phyloP scores from a whole-genome alignment of 2,113 vertebrate species.

The Trochalopteron elliotii region DNA sequence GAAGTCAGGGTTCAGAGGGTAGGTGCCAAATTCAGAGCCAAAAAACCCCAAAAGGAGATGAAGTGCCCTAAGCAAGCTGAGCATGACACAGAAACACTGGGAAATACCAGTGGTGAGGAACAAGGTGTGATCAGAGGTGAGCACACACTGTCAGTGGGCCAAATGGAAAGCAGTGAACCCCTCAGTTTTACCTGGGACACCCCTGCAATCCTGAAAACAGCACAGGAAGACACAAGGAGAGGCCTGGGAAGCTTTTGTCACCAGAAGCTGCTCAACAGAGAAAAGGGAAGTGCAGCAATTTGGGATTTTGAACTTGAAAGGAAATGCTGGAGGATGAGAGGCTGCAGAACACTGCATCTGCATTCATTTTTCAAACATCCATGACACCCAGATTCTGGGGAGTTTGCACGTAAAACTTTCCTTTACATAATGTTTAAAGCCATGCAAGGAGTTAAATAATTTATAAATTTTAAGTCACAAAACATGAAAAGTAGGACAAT shows the following conservation, averaged over 20 bases:
- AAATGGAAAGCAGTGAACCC: not conserved
- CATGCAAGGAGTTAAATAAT: not conserved
- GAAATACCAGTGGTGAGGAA: not conserved
- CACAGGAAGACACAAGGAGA: fast-evolving
- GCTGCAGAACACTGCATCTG: not conserved
- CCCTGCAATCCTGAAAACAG: not conserved
- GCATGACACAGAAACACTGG: not conserved
- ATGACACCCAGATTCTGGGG: not conserved
- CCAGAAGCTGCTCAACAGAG: not conserved
- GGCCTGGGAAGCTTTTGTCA: not conserved
- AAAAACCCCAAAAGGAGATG: not conserved
- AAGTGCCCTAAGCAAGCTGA: not conserved
- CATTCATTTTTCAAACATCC: not conserved
- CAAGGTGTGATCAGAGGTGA: fast-evolving
- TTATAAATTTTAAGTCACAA: not conserved
- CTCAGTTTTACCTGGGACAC: not conserved
- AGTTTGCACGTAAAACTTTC: not conserved
- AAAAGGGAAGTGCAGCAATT: not conserved
- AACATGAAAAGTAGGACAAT: not conserved
- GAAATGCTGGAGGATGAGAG: not conserved
- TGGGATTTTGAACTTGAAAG: not conserved
- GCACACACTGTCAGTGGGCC: fast-evolving
- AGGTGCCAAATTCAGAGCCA: not conserved
- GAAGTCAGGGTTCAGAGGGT: not conserved
- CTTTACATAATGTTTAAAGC: not conserved